Evolutionary conservation across 2,888 invertebrate species (phyloP).

Genomic region (Pherbina coryleti): DNA sequence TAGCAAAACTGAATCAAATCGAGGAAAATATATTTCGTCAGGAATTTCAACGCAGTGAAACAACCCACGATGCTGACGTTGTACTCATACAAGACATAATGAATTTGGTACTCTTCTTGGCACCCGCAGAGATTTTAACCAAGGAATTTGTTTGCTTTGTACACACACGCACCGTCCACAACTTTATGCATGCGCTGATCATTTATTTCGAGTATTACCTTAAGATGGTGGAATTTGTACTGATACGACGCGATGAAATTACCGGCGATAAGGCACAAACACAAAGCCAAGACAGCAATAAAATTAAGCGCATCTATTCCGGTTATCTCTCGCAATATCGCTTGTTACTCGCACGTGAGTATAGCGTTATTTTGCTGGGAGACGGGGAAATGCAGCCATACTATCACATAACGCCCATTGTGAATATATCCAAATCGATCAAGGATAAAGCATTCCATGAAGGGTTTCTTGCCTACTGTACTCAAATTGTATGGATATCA

Average conservation of each 20-base stretch:
- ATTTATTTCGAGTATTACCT: conserved; percentile 68
- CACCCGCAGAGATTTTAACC: conserved; percentile 59
- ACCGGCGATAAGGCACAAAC: conserved; percentile 57
- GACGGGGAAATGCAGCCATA: conserved; percentile 57
- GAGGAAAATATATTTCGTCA: conserved; percentile 64
- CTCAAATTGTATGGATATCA: conserved; percentile 65
- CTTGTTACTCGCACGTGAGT: conserved; percentile 65
- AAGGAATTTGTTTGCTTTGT: conserved; percentile 61
- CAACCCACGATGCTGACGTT: conserved; percentile 58
- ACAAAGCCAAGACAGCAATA: conserved; percentile 59
- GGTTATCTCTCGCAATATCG: conserved; percentile 62
- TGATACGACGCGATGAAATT: conserved; percentile 65
- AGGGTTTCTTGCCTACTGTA: conserved; percentile 61
- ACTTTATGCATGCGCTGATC: conserved; percentile 61
- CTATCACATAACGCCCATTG: conserved; percentile 60
- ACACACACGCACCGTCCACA: conserved; percentile 59
- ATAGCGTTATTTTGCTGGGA: conserved; percentile 62
- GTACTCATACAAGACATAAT: conserved; percentile 64
- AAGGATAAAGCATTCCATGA: conserved; percentile 62
- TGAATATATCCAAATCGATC: conserved; percentile 59
- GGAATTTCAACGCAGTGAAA: conserved; percentile 55
- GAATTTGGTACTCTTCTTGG: conserved; percentile 62
- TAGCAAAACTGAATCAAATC: conserved; percentile 57
- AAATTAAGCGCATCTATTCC: conserved; percentile 62
- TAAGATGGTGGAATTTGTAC: conserved; percentile 63